These are phyloP conservation scores for Papilio dardanus DNA, from an alignment of 1,140 invertebrate species.

Conservation along the genomic window DNA sequence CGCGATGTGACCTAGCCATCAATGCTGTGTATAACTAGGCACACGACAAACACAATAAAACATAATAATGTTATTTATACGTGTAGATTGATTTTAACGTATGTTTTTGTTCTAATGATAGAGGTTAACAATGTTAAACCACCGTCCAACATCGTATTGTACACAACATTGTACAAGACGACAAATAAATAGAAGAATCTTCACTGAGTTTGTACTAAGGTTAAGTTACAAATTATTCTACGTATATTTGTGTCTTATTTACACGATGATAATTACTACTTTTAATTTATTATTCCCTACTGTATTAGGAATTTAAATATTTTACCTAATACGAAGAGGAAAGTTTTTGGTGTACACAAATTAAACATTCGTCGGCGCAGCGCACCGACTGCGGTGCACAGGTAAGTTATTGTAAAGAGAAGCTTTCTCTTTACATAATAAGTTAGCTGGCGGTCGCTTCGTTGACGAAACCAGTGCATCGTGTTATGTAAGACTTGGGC, in stretches of 20 bases:
- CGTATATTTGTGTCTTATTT: background rate
- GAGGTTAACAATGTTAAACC: background rate
- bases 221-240: too few species aligned
- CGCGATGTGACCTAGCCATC: slow-evolving; percentile 19
- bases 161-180: too few species aligned
- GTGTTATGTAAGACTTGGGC: slow-evolving; percentile 60
- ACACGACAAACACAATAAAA: background rate
- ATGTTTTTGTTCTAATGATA: background rate
- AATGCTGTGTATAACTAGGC: slow-evolving; percentile 19
- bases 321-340: background rate
- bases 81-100: background rate
- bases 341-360: slow-evolving; percentile 19
- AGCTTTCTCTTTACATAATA: slow-evolving; percentile 73
- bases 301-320: background rate
- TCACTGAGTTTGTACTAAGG: background rate
- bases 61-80: background rate
- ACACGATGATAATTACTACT: background rate
- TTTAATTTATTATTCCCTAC: background rate
- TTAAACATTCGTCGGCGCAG: slow-evolving; percentile 25
- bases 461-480: slow-evolving; percentile 77
- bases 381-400: slow-evolving; percentile 11
- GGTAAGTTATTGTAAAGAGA: slow-evolving; percentile 50
- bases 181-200: background rate
- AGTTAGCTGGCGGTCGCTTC: slow-evolving; percentile 54
- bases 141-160: background rate